Base-by-base conservation (phyloP, 1,140 invertebrate species). In the Drosophila aff. region DNA sequence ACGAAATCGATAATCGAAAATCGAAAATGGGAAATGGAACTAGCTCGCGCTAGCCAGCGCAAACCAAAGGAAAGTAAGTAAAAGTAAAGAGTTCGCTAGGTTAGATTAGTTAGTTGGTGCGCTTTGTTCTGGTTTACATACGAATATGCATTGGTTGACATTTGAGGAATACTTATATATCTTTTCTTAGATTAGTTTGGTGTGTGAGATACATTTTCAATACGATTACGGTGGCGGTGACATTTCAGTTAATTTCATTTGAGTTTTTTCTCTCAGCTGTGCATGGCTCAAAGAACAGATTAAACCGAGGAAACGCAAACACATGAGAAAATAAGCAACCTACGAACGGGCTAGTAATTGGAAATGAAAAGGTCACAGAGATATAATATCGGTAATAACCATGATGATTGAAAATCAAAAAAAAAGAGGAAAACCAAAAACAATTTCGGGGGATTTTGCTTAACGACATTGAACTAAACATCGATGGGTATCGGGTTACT, bases 151-250 rank as follows among this genome's bases (percentile, higher is more conserved):
- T 81, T 80, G 41, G 33, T 76, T 83, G 82, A 60, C 76, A 79
- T 66, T 67, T 76, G 44, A 61, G 38, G 50, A 63, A 23, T 57
- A 57, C 53, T 55, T 40, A 50, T 66, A 73, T 62, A 64, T 72
- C 28, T 74, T 72, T 64, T 46, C 40, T 66, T 79, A 36, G 40
- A 40, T 36, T 79, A 68, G 60, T 60, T 74, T 75, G 82, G 80
- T 83, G 84, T 87, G 83, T 89, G 76, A 80, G 65, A 72, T 79
- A 87, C 84, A 82, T 86, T 79, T 81, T 73, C 74, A 81, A 65
- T 86, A 85, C 82, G 82, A 73, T 62, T 77, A 81, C 81, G 57
- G 69, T 83, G 72, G 82, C 82, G 82, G 83, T 87, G 84, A 87
- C 67, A 79, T 79, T 78, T 72, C 55, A 50, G 36, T 72, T 65